Percentiles rank a stretch among this genome's conserved stretches.
Evolutionary conservation across 2,113 vertebrate species (phyloP).

Genomic region (Tenebrosternarchus preto): DNA sequence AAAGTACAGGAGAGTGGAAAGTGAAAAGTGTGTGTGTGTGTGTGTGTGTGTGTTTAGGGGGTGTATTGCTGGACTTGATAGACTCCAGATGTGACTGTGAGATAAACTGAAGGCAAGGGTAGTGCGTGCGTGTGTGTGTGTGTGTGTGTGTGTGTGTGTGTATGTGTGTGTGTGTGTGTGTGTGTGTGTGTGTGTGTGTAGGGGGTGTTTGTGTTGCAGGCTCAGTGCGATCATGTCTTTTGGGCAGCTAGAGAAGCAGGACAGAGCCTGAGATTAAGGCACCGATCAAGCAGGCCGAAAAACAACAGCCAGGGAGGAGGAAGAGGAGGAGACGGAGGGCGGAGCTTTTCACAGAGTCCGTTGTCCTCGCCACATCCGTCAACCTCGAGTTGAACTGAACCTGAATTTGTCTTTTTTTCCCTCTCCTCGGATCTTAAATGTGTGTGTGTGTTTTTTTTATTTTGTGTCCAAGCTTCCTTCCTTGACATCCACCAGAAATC

Average conservation of each 20-base stretch:
- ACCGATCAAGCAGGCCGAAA: not conserved
- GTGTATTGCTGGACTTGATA: constrained; percentile 74
- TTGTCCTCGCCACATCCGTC: constrained; percentile 27
- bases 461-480: constrained; percentile 57
- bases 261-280: constrained; percentile 36
- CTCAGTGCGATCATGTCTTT: constrained; percentile 71
- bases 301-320: not conserved
- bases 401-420: constrained; percentile 64
- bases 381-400: constrained; percentile 36
- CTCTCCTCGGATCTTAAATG: constrained; percentile 29
- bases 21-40: constrained; percentile 55
- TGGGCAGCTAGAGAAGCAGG: constrained; percentile 72
- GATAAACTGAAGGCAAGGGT: constrained; percentile 77
- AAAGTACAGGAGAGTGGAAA: constrained; percentile 71
- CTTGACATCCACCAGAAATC: constrained; percentile 55
- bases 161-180: constrained; percentile 75
- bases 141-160: constrained; percentile 72
- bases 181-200: constrained; percentile 62
- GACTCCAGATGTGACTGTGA: constrained; percentile 82
- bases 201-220: constrained; percentile 78
- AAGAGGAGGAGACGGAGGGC: not conserved
- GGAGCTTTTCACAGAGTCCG: not conserved
- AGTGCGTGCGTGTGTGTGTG: constrained; percentile 70
- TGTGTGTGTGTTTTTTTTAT: constrained; percentile 54
- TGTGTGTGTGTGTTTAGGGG: constrained; percentile 19